Percentiles rank a stretch among this genome's conserved stretches.
Evolutionary conservation across 1,140 invertebrate species (phyloP).

Genomic region (Pachypeltis micranthus): DNA sequence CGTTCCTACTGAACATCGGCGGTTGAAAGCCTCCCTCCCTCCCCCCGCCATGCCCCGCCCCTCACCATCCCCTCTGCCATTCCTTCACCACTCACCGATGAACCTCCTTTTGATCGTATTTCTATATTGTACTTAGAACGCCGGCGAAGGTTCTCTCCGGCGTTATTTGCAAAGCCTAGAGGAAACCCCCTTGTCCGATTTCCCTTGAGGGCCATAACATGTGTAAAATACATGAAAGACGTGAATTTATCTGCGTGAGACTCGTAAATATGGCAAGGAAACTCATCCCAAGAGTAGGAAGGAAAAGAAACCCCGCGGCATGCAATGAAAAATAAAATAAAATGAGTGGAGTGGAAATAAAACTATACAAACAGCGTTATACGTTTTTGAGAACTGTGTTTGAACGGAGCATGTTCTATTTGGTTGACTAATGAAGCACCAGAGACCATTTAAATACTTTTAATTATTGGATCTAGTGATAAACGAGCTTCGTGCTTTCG

Average conservation of each 20-base stretch:
- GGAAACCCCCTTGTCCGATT: background rate
- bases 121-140: background rate
- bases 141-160: too few relatives aligned
- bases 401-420: too few relatives aligned
- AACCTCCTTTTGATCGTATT: background rate
- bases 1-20: slow-evolving; percentile 2
- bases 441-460: too few relatives aligned
- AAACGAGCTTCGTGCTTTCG: too few relatives aligned
- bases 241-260: background rate
- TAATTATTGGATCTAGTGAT: too few relatives aligned
- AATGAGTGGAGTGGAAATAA: too few relatives aligned
- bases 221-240: slow-evolving; percentile 8
- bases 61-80: background rate
- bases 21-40: background rate
- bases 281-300: background rate
- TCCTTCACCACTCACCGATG: background rate
- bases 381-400: too few relatives aligned
- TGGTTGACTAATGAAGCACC: too few relatives aligned
- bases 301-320: background rate
- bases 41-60: background rate
- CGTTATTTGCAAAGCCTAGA: background rate
- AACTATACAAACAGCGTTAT: too few relatives aligned
- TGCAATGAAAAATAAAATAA: too few relatives aligned
- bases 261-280: slow-evolving; percentile 1
- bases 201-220: slow-evolving; percentile 4